These are phyloP conservation scores for Hydraecia micacea DNA, from an alignment of 2,888 invertebrate genomes.

Conservation along the genomic window DNA sequence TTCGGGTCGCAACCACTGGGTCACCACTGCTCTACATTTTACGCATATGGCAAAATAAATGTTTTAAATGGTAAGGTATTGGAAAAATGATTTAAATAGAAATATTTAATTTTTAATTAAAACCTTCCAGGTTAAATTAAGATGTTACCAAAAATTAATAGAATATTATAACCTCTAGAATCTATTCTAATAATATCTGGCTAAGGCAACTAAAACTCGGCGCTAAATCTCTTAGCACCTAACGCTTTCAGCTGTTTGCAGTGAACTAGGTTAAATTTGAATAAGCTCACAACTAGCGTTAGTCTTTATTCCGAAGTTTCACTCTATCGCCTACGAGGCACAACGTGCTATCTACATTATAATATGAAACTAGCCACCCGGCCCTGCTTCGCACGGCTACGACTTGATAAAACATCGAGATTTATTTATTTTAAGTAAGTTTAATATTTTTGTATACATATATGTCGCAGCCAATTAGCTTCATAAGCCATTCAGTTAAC, in stretches of 20 bases:
- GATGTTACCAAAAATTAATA: neutral
- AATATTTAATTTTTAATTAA: neutral
- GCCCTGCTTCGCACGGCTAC: neutral
- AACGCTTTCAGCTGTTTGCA: slow-evolving; percentile 46
- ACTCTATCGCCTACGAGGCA: slow-evolving; percentile 26
- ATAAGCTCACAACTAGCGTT: slow-evolving; percentile 52
- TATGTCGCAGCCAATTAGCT: no score
- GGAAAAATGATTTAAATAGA: neutral
- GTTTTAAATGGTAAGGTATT: neutral
- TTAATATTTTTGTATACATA: neutral
- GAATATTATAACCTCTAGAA: neutral
- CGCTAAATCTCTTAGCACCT: slow-evolving; percentile 24
- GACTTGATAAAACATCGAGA: neutral
- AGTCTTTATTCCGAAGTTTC: slow-evolving; percentile 62
- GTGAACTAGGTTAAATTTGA: slow-evolving; percentile 59
- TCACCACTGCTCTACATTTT: neutral
- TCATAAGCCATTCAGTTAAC: no score
- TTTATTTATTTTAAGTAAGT: neutral
- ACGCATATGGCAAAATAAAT: neutral
- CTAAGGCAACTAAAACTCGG: slow-evolving; percentile 19
- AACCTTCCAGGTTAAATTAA: neutral
- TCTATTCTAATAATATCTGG: slow-evolving; percentile 21
- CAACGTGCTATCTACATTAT: neutral
- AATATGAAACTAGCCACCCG: neutral
- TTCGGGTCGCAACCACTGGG: no score